Evolutionary conservation across 2,797 vertebrate species (phyloP).

Genomic region (Rhynchotus rufescens): DNA sequence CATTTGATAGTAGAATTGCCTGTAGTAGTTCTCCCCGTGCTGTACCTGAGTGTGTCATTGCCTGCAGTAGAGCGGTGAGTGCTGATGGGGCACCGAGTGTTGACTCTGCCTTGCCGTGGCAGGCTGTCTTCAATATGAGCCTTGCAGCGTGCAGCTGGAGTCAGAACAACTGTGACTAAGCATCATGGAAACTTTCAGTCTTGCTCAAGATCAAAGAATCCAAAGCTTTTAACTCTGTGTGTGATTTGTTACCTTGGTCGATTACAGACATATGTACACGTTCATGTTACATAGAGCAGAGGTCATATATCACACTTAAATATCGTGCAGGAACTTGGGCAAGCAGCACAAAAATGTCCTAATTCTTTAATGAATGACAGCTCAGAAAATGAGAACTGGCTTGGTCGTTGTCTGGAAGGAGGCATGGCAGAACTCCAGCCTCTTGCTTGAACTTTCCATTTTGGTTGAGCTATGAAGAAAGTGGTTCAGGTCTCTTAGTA

Average conservation of each 20-base stretch:
- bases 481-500: neutral
- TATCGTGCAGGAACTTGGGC: neutral
- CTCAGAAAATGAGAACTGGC: neutral
- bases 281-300: neutral
- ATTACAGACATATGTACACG: neutral
- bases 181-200: constrained; percentile 4
- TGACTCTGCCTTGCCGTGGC: neutral
- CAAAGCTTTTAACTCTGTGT: neutral
- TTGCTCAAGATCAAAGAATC: constrained; percentile 2
- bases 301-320: neutral
- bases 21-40: neutral
- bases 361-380: neutral
- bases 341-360: neutral
- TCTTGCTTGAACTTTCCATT: neutral
- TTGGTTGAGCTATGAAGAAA: neutral
- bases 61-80: neutral
- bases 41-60: neutral
- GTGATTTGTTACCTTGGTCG: neutral
- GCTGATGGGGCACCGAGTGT: neutral
- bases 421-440: constrained; percentile 10
- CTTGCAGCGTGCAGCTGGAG: neutral
- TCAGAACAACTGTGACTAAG: constrained; percentile 4
- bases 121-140: neutral
- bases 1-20: neutral
- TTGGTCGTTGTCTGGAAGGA: neutral